These are phyloP conservation scores for Cyclura pinguis DNA, from an alignment of 2,797 vertebrate species.

Conservation along the genomic window DNA sequence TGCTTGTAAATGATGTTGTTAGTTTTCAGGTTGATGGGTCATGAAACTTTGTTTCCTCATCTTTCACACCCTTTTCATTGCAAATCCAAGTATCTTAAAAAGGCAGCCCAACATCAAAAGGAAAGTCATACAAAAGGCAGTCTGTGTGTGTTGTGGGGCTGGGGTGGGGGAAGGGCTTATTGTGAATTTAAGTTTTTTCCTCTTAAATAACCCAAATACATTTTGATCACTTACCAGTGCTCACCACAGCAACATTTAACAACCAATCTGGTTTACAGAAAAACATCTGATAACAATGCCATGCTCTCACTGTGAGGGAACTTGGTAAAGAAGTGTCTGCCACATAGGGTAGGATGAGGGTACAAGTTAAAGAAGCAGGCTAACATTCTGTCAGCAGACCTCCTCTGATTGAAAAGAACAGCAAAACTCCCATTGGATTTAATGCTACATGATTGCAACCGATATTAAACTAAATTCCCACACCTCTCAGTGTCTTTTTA, in stretches of 20 bases:
- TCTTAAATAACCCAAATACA: not conserved
- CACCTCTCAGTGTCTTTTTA: not conserved
- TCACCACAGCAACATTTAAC: not conserved
- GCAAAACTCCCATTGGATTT: not conserved
- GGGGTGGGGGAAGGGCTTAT: too few relatives aligned
- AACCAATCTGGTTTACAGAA: not conserved
- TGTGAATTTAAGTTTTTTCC: not conserved
- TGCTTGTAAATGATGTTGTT: not conserved
- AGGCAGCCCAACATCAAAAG: not conserved
- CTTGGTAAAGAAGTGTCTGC: not conserved
- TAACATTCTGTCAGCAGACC: not conserved
- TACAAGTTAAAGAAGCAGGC: not conserved
- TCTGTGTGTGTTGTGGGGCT: not conserved
- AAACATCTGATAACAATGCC: not conserved
- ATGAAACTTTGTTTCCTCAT: too few relatives aligned
- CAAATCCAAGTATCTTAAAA: not conserved
- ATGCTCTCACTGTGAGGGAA: not conserved
- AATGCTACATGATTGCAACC: not conserved
- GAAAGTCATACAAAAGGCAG: not conserved
- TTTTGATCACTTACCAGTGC: not conserved
- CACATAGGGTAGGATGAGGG: too few relatives aligned
- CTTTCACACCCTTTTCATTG: not conserved
- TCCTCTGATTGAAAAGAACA: not conserved
- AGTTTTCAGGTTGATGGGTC: not conserved
- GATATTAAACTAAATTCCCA: not conserved